Percentiles rank a stretch among this genome's conserved stretches.
phyloP scores from a whole-genome alignment of 2,113 vertebrate species.

The Pterocles orientalis region DNA sequence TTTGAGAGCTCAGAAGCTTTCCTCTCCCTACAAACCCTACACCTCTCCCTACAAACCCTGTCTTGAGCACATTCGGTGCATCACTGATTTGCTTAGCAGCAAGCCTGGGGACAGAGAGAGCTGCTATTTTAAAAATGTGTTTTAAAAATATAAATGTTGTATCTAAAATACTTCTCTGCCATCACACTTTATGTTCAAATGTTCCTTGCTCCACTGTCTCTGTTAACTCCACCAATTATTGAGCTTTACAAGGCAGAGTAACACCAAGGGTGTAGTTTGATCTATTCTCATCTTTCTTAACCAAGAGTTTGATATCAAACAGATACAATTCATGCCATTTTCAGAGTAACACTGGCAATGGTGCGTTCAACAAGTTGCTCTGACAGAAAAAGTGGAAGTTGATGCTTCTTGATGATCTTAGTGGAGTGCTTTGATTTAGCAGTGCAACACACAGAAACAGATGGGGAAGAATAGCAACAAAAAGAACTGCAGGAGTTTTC shows the following conservation, averaged over 20 bases:
- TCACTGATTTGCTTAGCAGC: conserved; percentile 8
- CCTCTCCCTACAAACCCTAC: neutral
- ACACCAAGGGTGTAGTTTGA: neutral
- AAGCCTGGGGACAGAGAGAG: neutral
- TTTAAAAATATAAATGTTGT: neutral
- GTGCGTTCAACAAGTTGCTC: neutral
- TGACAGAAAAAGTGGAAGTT: neutral
- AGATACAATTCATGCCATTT: neutral
- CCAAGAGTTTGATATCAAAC: neutral
- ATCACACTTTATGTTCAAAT: neutral
- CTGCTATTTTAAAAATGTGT: neutral
- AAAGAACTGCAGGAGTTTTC: neutral
- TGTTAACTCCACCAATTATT: neutral
- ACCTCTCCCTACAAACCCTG: neutral
- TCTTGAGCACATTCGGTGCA: neutral
- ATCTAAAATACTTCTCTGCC: neutral
- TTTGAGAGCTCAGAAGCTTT: neutral
- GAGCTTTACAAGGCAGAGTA: neutral
- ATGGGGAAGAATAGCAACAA: neutral
- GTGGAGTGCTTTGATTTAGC: conserved; percentile 14
- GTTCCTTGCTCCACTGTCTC: neutral
- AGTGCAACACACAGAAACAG: neutral
- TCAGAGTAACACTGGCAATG: neutral
- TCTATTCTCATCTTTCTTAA: neutral
- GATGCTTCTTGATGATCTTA: neutral